A percentile compares a stretch with the other conserved stretches of the same genome.
These are phyloP conservation scores for Alcedo quadribrachys DNA, from an alignment of 2,797 vertebrate species.

Conservation along the genomic window DNA sequence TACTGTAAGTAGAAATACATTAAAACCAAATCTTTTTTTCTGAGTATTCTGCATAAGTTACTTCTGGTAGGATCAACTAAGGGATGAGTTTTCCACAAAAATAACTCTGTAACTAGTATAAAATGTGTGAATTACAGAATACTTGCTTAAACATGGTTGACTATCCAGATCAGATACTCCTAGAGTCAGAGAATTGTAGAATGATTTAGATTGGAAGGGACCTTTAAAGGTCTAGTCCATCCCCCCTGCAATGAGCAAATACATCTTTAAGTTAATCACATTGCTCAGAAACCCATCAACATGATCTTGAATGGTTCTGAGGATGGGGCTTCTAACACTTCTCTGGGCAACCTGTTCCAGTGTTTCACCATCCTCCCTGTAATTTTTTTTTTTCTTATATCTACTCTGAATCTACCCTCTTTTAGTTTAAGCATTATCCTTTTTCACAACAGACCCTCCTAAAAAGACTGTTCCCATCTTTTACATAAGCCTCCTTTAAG, in stretches of 20 bases:
- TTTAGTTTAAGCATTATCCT: too few species aligned
- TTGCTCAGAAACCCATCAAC: too few species aligned
- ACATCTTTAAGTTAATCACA: too few species aligned
- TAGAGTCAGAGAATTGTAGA: not conserved
- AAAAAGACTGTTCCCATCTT: too few species aligned
- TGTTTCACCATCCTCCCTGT: too few species aligned
- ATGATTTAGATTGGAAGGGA: not conserved
- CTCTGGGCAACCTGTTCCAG: too few species aligned
- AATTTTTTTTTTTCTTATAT: too few species aligned
- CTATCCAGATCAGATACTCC: not conserved
- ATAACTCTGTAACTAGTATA: not conserved
- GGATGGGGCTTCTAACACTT: too few species aligned
- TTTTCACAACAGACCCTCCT: too few species aligned
- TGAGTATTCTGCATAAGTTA: not conserved
- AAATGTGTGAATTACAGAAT: not conserved
- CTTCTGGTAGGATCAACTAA: not conserved
- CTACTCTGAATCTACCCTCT: too few species aligned
- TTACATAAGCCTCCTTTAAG: not conserved
- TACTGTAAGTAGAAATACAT: not conserved
- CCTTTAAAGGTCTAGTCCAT: not conserved
- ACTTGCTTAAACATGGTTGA: not conserved
- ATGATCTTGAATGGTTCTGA: too few species aligned
- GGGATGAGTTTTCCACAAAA: not conserved
- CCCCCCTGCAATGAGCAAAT: not conserved
- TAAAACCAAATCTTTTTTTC: not conserved